Conservation (phyloP, 2,797 vertebrate species). For the Ctenochaetus hawaiiensis region DNA sequence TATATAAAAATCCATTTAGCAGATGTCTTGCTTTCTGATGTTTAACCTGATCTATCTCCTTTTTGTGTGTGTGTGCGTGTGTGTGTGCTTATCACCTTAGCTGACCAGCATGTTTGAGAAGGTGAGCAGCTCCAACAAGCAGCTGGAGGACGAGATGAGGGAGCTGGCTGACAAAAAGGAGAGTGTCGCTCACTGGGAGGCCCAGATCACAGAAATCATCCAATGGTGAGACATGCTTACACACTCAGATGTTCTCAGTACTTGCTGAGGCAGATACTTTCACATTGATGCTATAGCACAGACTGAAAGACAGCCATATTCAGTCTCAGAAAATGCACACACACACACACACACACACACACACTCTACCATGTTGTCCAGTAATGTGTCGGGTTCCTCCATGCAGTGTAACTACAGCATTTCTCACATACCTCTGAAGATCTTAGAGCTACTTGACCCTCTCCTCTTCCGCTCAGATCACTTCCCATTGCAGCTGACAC, state of each 20-base stretch:
- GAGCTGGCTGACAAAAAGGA: slow-evolving; percentile 97
- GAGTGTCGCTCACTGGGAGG: slow-evolving; percentile 98
- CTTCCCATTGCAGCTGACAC: slow-evolving; percentile 77
- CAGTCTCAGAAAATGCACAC: background rate
- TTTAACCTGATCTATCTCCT: slow-evolving; percentile 6
- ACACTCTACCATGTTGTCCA: slow-evolving; percentile 1
- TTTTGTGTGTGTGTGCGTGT: background rate
- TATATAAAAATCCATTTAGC: slow-evolving; percentile 4
- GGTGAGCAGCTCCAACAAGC: slow-evolving; percentile 88
- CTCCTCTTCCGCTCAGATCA: slow-evolving; percentile 68
- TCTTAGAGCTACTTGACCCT: slow-evolving; percentile 59
- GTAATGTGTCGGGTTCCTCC: slow-evolving; percentile 48
- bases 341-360: background rate
- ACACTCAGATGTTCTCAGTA: slow-evolving; percentile 20
- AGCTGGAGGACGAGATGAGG: slow-evolving; percentile 95
- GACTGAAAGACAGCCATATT: slow-evolving; percentile 1
- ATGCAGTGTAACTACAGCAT: slow-evolving; percentile 47
- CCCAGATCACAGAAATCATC: slow-evolving; percentile 99
- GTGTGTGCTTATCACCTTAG: slow-evolving; percentile 73
- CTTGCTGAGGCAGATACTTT: slow-evolving; percentile 16
- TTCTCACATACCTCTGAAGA: slow-evolving; percentile 68
- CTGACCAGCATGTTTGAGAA: slow-evolving; percentile 90
- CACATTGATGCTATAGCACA: slow-evolving; percentile 3
- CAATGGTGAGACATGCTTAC: slow-evolving; percentile 90
- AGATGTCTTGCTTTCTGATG: background rate